phyloP scores from a whole-genome alignment of 2,797 vertebrate genomes.

The Malacoraja senta region DNA sequence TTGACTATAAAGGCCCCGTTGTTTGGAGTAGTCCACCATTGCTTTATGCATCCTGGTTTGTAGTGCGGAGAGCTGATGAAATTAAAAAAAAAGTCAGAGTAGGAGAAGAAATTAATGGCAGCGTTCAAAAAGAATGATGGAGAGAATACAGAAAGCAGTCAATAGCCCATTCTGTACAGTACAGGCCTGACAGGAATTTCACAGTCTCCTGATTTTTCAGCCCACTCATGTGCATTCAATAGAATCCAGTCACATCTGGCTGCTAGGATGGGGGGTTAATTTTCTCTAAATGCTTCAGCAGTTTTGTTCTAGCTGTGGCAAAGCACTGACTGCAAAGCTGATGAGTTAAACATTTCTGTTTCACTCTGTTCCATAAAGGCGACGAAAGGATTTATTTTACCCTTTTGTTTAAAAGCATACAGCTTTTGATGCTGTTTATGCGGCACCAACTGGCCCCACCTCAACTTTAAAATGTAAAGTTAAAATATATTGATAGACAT shows the following conservation, averaged over 20 bases:
- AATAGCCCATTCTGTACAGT: slow-evolving; percentile 99
- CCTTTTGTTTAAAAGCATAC: slow-evolving; percentile 82
- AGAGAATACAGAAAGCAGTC: slow-evolving; percentile 99
- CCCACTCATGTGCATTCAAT: slow-evolving; percentile 99
- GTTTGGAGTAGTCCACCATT: slow-evolving; percentile 71
- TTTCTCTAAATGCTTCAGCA: slow-evolving; percentile 99
- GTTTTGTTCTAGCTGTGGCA: slow-evolving; percentile 99
- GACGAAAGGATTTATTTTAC: slow-evolving; percentile 95
- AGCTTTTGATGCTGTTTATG: slow-evolving; percentile 88
- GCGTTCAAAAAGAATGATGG: slow-evolving; percentile 99
- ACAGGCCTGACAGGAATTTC: slow-evolving; percentile 99
- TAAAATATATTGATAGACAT: slow-evolving; percentile 85
- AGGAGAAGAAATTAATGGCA: slow-evolving; percentile 99
- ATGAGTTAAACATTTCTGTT: slow-evolving; percentile 99
- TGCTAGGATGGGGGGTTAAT: slow-evolving; percentile 99
- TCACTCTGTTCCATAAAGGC: slow-evolving; percentile 99
- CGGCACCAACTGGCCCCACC: slow-evolving; percentile 90
- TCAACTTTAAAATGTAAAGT: slow-evolving; percentile 90
- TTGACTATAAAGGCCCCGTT: slow-evolving; percentile 72
- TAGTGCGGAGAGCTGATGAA: slow-evolving; percentile 78
- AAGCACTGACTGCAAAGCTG: slow-evolving; percentile 99
- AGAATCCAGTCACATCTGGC: slow-evolving; percentile 99
- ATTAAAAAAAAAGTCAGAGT: slow-evolving; percentile 81
- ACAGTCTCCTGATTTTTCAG: slow-evolving; percentile 99
- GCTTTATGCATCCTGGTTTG: slow-evolving; percentile 72